A percentile compares a stretch with the other conserved stretches of the same genome.
These are phyloP conservation scores for Gouania willdenowi DNA, from an alignment of 2,797 vertebrate genomes.

Conservation along the genomic window DNA sequence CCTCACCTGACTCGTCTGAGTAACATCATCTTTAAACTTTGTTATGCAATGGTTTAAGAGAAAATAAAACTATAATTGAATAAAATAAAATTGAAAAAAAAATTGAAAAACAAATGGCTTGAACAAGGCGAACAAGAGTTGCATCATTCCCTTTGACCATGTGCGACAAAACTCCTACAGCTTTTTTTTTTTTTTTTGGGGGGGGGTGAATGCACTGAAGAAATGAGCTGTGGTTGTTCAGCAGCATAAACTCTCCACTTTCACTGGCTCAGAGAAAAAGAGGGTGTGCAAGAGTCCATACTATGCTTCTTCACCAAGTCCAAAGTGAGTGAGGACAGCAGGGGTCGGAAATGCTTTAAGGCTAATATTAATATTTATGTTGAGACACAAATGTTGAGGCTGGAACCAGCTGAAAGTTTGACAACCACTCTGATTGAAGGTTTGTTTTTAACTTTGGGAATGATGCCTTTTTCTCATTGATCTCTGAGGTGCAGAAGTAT, in stretches of 20 bases:
- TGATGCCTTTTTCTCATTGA: slow-evolving; percentile 60
- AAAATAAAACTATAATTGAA: too few relatives aligned
- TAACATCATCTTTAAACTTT: slow-evolving; percentile 52
- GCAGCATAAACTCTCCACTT: slow-evolving; percentile 64
- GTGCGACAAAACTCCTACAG: slow-evolving; percentile 47
- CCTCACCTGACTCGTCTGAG: slow-evolving; percentile 33
- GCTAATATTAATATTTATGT: slow-evolving; percentile 81
- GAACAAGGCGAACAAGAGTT: slow-evolving; percentile 67
- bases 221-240: slow-evolving; percentile 59
- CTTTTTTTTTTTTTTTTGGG: too few relatives aligned
- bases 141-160: slow-evolving; percentile 71
- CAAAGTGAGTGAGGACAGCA: slow-evolving; percentile 63
- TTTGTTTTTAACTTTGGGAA: slow-evolving; percentile 64
- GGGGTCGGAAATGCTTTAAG: slow-evolving; percentile 76
- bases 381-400: slow-evolving; percentile 62
- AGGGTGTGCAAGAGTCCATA: slow-evolving; percentile 74
- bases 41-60: slow-evolving; percentile 60
- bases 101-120: slow-evolving; percentile 72
- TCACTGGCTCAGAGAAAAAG: slow-evolving; percentile 79
- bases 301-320: slow-evolving; percentile 70
- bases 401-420: slow-evolving; percentile 57
- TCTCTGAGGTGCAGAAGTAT: slow-evolving; percentile 68
- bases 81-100: slow-evolving; percentile 2
- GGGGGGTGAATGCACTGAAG: slow-evolving; percentile 55
- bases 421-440: slow-evolving; percentile 65